A percentile compares a stretch with the other conserved stretches of the same genome.
Evolutionary conservation across 2,888 invertebrate species (phyloP).

Genomic region (Leptinotarsa juncta): DNA sequence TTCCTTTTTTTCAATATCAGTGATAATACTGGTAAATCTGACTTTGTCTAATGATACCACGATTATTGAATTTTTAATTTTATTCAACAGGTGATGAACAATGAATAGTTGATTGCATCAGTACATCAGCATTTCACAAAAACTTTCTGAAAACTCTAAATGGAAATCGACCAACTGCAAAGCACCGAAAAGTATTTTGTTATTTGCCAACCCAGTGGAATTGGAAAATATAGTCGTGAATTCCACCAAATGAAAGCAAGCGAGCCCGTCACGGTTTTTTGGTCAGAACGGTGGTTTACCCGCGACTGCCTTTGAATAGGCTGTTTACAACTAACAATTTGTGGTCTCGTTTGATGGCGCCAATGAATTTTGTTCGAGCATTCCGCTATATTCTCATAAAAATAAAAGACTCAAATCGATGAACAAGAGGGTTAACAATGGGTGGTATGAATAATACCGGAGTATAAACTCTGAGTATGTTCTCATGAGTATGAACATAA

Average conservation of each 20-base stretch:
- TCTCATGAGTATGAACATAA: too few species aligned
- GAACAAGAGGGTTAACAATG: too few species aligned
- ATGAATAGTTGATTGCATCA: too few species aligned
- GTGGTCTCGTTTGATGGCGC: background rate
- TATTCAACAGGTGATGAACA: too few species aligned
- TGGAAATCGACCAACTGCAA: background rate
- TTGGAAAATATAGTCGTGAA: background rate
- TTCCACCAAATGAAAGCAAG: background rate
- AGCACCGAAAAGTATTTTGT: background rate
- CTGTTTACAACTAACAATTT: constrained; percentile 6
- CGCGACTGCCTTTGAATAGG: background rate
- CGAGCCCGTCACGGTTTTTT: background rate
- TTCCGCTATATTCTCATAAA: background rate
- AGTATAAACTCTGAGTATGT: too few species aligned
- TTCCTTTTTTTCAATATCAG: too few species aligned
- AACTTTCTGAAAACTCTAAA: background rate
- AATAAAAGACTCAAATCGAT: too few species aligned
- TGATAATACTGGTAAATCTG: too few species aligned
- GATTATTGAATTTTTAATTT: too few species aligned
- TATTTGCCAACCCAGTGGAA: background rate
- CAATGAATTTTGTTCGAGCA: background rate
- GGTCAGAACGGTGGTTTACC: constrained; percentile 4
- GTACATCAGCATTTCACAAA: too few species aligned
- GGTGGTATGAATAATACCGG: too few species aligned
- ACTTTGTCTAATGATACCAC: too few species aligned